phyloP scores from a whole-genome alignment of 2,888 invertebrate species.

The Acleris emargana region DNA sequence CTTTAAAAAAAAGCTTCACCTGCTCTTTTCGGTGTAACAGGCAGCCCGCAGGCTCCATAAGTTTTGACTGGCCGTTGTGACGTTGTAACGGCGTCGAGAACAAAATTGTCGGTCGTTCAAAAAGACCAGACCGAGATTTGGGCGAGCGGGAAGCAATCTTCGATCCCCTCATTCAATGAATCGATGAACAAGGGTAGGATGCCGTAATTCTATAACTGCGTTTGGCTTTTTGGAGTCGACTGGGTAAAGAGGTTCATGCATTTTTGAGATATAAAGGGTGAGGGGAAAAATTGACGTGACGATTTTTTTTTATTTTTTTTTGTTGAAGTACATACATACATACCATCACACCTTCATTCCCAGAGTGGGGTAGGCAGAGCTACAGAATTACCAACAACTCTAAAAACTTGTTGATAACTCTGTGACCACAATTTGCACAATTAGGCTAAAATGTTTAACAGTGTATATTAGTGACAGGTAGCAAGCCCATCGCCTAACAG shows the following conservation, averaged over 20 bases:
- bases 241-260: not conserved
- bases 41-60: slow-evolving; percentile 37
- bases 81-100: slow-evolving; percentile 43
- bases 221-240: slow-evolving; percentile 10
- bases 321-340: too few species aligned
- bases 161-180: slow-evolving; percentile 43
- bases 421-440: too few species aligned
- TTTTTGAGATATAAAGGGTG: not conserved
- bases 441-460: too few species aligned
- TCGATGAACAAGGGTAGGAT: slow-evolving; percentile 43
- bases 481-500: too few species aligned
- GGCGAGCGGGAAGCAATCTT: slow-evolving; percentile 46
- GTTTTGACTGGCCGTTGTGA: slow-evolving; percentile 42
- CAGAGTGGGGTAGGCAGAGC: too few species aligned
- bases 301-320: too few species aligned
- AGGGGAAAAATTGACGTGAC: too few species aligned
- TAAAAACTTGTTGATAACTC: too few species aligned
- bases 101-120: slow-evolving; percentile 45
- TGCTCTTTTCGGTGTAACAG: slow-evolving; percentile 8
- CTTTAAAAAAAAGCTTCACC: too few species aligned
- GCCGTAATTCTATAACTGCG: slow-evolving; percentile 44
- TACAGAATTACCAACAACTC: too few species aligned
- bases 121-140: slow-evolving; percentile 35
- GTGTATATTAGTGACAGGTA: too few species aligned
- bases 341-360: too few species aligned